These are phyloP conservation scores for Drosophila arawakana DNA, from an alignment of 1,140 invertebrate species.

Conservation along the genomic window DNA sequence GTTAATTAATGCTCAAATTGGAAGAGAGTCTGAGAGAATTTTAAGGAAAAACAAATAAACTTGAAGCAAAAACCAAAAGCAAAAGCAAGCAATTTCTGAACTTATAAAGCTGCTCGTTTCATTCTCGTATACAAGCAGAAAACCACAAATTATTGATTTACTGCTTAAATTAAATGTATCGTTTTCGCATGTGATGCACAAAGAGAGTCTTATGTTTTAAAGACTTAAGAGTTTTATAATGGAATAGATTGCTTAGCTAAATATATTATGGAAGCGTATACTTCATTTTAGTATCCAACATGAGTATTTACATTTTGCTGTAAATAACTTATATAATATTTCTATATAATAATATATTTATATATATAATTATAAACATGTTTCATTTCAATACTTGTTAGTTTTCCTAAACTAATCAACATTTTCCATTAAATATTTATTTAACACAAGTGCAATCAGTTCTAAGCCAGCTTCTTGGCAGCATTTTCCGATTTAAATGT, in stretches of 20 bases:
- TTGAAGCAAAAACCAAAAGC: constrained; percentile 7
- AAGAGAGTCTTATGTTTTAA: no score
- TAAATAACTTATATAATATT: not conserved
- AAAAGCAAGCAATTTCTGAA: not conserved
- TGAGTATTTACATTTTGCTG: not conserved
- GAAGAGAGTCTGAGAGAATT: constrained; percentile 20
- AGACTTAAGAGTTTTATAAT: no score
- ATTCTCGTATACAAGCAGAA: not conserved
- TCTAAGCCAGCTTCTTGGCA: not conserved
- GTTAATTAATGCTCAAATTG: constrained; percentile 68
- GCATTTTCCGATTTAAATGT: not conserved
- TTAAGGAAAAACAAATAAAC: not conserved
- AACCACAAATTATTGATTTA: constrained; percentile 17
- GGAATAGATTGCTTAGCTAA: no score
- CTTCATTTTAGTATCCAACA: no score
- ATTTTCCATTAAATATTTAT: no score
- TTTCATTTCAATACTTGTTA: no score
- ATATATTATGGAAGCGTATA: no score
- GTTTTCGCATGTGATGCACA: not conserved
- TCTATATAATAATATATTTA: not conserved
- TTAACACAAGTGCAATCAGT: not conserved
- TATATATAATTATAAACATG: no score
- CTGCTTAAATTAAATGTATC: not conserved
- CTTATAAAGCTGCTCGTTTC: not conserved
- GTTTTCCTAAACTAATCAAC: no score